Evolutionary conservation across 2,888 invertebrate genomes (phyloP), one percentile per base, ranked within the genome.

Genomic region (Plebejus anna): DNA sequence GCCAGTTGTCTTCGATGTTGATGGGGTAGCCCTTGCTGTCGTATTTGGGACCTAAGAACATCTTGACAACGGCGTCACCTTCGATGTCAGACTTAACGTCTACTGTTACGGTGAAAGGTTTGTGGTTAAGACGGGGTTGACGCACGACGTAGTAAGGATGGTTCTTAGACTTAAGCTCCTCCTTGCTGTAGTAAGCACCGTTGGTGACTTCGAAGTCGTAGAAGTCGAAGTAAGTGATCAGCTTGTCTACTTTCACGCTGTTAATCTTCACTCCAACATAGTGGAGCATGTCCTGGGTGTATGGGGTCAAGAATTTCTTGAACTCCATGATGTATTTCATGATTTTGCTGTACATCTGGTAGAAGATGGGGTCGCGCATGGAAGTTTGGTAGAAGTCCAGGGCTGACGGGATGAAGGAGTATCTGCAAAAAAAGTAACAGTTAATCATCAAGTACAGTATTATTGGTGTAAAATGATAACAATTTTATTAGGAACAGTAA

Each of bases 311-410:
- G 82, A 93, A 92, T 80, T 93, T 85, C 85, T 96, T 96, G 94
- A 95, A 96, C 79, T 95, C 94, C 82, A 94, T 88, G 87, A 95
- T 94, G 82, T 94, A 94, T 76, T 92, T 86, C 76, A 95, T 80
- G 82, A 96, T 92, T 81, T 95, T 95, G 87, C 95, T 95, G 89
- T 95, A 95, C 76, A 96, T 87, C 79, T 95, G 95, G 88, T 95
- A 97, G 95, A 96, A 96, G 57, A 95, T 94, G 28, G 97, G 97
- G 86, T 97, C 97, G 80, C 96, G 95, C 81, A 96, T 85, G 79
- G 95, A 94, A 7, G 96, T 96, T 83, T 95, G 94, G 84, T 94
- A 95, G 84, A 95, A 95, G 84, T 96, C 95, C 75, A 96, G 89
- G 22, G 95, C 94, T 47, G 95, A 94, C n/a, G 96, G 95, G 32